These are phyloP conservation scores for Lineus longissimus DNA, from an alignment of 1,140 invertebrate species.

Conservation along the genomic window DNA sequence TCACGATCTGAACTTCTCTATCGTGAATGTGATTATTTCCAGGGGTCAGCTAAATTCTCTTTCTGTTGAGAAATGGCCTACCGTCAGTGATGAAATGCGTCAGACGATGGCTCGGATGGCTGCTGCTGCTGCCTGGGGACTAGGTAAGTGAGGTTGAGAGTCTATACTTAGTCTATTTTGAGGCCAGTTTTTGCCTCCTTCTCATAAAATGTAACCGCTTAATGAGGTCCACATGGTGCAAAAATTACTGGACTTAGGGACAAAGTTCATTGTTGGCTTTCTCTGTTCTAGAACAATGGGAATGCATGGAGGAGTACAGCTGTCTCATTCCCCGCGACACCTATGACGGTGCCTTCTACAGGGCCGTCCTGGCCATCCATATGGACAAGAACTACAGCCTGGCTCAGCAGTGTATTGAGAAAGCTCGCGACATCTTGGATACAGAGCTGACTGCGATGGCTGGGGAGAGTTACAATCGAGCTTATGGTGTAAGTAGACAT, in stretches of 20 bases:
- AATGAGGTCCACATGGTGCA: too few species aligned
- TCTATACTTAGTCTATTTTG: conserved; percentile 20
- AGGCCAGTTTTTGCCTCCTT: conserved; percentile 53
- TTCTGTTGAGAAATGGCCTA: conserved; percentile 66
- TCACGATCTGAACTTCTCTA: not conserved
- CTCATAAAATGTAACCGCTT: too few species aligned
- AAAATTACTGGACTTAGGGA: not conserved
- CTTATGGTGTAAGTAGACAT: conserved; percentile 71
- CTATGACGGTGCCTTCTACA: conserved; percentile 92
- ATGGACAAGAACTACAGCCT: conserved; percentile 70
- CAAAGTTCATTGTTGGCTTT: not conserved
- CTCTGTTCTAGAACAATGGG: conserved; percentile 65
- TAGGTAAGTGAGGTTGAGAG: conserved; percentile 54
- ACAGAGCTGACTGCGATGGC: conserved; percentile 97
- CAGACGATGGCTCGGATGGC: conserved; percentile 86
- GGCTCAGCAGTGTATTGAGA: conserved; percentile 74
- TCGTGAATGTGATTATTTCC: not conserved
- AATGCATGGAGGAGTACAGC: conserved; percentile 85
- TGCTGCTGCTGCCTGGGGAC: conserved; percentile 90
- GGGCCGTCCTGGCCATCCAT: conserved; percentile 90
- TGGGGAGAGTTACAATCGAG: conserved; percentile 95
- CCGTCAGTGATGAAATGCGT: conserved; percentile 63
- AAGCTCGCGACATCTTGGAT: conserved; percentile 87
- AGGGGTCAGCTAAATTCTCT: conserved; percentile 67
- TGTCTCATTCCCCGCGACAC: conserved; percentile 79